Base-by-base conservation (phyloP, 2,113 vertebrate genomes). In the Deroptyus accipitrinus region DNA sequence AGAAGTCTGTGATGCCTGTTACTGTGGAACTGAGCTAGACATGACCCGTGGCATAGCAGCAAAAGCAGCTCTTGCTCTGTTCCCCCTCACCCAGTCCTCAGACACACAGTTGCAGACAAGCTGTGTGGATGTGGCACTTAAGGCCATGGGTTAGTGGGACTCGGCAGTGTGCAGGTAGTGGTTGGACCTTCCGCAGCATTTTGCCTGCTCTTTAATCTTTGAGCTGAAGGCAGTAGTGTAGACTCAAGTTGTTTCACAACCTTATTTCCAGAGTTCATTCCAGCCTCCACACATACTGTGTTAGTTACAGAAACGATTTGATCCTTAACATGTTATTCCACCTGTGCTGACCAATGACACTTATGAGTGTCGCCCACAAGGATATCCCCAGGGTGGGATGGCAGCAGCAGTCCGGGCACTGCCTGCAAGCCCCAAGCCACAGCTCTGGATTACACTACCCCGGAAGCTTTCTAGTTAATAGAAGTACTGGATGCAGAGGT, bases 261-360 rank as follows among this genome's bases (percentile, higher is more conserved):
- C 31, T 85, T n/a, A 54, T 33, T 69, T 74, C 39, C 41, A 69
- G 37, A 73, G 78, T n/a, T 42, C 31, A 18, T 78, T 81, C 39
- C 66, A 55, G 33, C 30, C 48, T 52, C 69, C 39, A 44, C 7
- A 10, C 3, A 1, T 0, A 1, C 9, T 80, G 22, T 15, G 64
- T 88, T 24, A 52, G 44, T 70, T 37, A 37, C 19, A 18, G 3
- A 54, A 78, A 64, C 31, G 24, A 22, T 88, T 33, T 31, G 25
- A 59, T 86, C 97, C 98, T 99, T 99, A 98, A 98, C 80, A 1
- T 3, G 42, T 1, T 25, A 17, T 94, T 84, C 52, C 89, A 99
- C 98, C 95, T 74, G 96, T 99, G 95, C 90, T 99, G 89, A 94
- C 97, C 66, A 82, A 57, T 30, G 92, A 35, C 5, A 6, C 96